phyloP scores from a whole-genome alignment of 1,140 invertebrate species.

The Bactericera cockerelli region DNA sequence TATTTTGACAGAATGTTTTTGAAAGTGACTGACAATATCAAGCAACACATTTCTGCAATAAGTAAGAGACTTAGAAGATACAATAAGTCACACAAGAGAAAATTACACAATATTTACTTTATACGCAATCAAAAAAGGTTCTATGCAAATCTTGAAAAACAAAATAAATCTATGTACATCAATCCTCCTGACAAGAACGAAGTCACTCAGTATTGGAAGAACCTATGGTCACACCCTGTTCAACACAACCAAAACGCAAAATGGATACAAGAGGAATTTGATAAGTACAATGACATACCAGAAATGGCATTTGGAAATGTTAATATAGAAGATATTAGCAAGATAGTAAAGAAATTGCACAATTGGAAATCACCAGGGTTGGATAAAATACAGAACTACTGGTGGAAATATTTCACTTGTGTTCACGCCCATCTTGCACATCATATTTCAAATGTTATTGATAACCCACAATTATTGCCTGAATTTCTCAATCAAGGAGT shows the following conservation, averaged over 20 bases:
- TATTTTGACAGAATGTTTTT: background rate
- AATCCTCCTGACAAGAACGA: background rate
- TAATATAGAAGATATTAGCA: background rate
- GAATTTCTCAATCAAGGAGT: conserved; percentile 2
- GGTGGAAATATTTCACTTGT: conserved; percentile 5
- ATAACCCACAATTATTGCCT: background rate
- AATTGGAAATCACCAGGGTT: conserved; percentile 12
- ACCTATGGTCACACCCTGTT: background rate
- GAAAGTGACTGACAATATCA: background rate
- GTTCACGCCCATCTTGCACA: background rate
- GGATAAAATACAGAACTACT: conserved; percentile 11
- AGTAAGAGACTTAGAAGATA: background rate
- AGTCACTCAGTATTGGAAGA: background rate
- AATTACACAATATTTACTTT: background rate
- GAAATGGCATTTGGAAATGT: background rate
- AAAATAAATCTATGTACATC: background rate
- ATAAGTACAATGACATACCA: background rate
- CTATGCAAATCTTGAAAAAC: conserved; percentile 7
- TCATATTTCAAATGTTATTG: background rate
- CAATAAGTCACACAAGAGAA: background rate
- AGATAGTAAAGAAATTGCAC: background rate
- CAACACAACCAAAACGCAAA: background rate
- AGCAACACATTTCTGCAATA: background rate
- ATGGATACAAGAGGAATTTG: background rate
- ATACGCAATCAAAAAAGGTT: background rate